Base-by-base conservation (phyloP, 2,888 invertebrate species). In the Pyrgus malvae region DNA sequence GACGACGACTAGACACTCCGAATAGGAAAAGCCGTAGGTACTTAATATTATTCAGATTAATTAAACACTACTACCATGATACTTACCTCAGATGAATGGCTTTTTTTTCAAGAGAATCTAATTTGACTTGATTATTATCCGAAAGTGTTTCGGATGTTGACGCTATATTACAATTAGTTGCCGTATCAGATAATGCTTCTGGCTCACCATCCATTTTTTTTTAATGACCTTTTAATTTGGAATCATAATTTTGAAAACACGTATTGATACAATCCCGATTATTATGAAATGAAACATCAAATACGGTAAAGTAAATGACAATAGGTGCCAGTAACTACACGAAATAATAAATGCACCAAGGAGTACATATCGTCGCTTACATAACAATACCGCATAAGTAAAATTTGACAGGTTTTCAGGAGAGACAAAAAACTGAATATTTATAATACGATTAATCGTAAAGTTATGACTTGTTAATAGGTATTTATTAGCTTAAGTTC, bases 51-150 rank as follows among this genome's bases (percentile, higher is more conserved):
- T 6, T 21, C 6, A 21, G 3, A 21, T 3, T 4, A 4, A 21
- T 6, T 21, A 27, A 7, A 27, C 5, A 27, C 8, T 9, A 27
- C 8, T 2, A 16, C 16, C 6, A 3, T 33, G 2, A 12, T 23
- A 35, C 23, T 25, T 45, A 83, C 89, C 89, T 83, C 62, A 90
- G 66, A 64, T 90, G 89, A 45, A 87, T 82, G 56, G 90, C 89
- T 70, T 90, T 90, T 69, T 89, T 90, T 61, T 89, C 89, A 57
- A 89, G 69, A 16, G 87, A 79, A 65, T 89, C 89, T 61, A 83
- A 69, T 73, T 79, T 89, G 23, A 82, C 80, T 70, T 87, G 87
- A 65, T 78, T 78, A 56, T 74, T 75, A 62, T 87, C 87, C 51
- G 85, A 83, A 57, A 77, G 56, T 25, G 80, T 78, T 67, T 85